Evolutionary conservation across 2,888 invertebrate species (phyloP), one percentile per base, ranked within the genome.

Genomic region (Sphaeridia pumilis): DNA sequence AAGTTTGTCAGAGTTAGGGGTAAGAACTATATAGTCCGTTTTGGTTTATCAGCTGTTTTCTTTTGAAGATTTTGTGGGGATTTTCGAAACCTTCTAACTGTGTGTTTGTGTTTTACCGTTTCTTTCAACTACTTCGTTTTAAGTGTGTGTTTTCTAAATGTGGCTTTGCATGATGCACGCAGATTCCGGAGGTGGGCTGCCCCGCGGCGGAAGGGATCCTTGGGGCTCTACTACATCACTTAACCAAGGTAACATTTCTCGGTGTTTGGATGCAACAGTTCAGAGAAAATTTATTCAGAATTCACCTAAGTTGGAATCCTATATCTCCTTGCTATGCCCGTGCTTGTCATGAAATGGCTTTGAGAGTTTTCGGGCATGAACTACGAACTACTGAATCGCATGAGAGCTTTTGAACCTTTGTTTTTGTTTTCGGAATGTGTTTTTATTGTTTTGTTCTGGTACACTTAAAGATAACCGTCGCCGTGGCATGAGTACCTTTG

Each of bases 161-260:
- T 35, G 49, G 47, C 55, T 51, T 48, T 35, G 44, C 43, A 36
- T 35, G 44, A 17, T 35, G 42, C 25, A 20, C 17, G 35, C 46
- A 38, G 48, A 53, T 5, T 48, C 47, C 34, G 57, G 46, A 60
- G 58, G 48, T 52, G 54, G 57, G 45, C 60, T 56, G 44, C 55
- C 54, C 52, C 52, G 59, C 50, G 52, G 48, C 50, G 49, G 47
- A 28, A 57, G 63, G 55, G 64, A 61, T 59, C 64, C 61, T 28
- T 65, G 66, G 59, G 65, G 66, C 31, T 66, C 66, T 27, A 65
- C 64, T 44, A 61, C 63, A 17, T 66, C 66, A 28, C 58, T 66
- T 27, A 64, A 64, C 54, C 65, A 66, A 64, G 66, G 66, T 66
- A 65, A 50, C 46, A 46, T 42, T 21, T n/a, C n/a, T n/a, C n/a